Evolutionary conservation across 2,888 invertebrate species (phyloP).

Genomic region (Tetragonisca angustula): DNA sequence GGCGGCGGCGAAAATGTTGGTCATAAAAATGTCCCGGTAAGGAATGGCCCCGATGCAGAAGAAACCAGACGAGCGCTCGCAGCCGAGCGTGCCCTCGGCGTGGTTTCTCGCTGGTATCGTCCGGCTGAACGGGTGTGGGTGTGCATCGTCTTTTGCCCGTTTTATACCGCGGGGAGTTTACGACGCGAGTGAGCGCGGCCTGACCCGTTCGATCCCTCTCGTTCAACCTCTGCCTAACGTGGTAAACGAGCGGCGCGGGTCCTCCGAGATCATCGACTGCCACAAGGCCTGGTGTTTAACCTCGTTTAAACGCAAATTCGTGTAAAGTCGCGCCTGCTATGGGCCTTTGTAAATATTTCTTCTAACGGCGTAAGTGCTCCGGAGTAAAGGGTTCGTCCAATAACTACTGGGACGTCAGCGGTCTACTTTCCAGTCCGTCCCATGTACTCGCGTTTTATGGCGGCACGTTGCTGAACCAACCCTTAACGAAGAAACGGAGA

Average conservation of each 20-base stretch:
- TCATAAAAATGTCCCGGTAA: constrained; percentile 77
- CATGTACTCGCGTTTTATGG: constrained; percentile 23
- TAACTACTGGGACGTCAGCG: constrained; percentile 39
- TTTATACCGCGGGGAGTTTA: constrained; percentile 64
- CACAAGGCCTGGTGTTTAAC: constrained; percentile 57
- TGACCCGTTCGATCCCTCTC: constrained; percentile 52
- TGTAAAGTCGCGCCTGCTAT: constrained; percentile 51
- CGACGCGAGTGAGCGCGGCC: constrained; percentile 55
- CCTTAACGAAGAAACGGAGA: constrained; percentile 34
- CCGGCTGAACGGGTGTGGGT: constrained; percentile 46
- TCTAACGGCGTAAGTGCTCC: constrained; percentile 22
- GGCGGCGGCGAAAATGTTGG: constrained; percentile 69
- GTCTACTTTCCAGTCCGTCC: constrained; percentile 22
- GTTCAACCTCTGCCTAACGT: constrained; percentile 40
- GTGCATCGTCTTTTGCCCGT: constrained; percentile 56
- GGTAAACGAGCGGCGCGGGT: constrained; percentile 36
- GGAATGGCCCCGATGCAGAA: constrained; percentile 62
- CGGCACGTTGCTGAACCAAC: constrained; percentile 29
- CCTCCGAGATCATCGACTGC: constrained; percentile 31
- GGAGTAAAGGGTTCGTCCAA: neutral
- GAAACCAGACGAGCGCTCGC: constrained; percentile 55
- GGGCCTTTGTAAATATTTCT: constrained; percentile 54
- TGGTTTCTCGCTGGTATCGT: constrained; percentile 30
- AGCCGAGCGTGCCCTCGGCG: constrained; percentile 38
- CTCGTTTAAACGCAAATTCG: constrained; percentile 75